These are phyloP conservation scores for Ascaphus truei DNA, from an alignment of 2,113 vertebrate species.

Conservation along the genomic window DNA sequence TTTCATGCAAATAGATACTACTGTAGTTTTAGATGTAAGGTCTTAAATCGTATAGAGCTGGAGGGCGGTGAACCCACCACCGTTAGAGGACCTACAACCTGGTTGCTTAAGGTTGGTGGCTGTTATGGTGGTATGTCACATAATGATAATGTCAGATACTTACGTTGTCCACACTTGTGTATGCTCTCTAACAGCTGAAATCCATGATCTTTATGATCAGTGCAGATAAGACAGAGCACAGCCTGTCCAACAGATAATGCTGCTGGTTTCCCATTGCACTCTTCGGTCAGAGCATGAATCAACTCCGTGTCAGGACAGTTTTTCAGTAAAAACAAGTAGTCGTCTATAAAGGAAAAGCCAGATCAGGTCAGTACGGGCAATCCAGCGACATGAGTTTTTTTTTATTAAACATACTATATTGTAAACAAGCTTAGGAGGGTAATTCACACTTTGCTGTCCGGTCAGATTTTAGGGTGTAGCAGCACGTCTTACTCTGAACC, in stretches of 20 bases:
- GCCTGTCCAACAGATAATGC: slow-evolving; percentile 47
- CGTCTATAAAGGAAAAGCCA: slow-evolving; percentile 47
- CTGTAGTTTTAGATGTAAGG: too few relatives aligned
- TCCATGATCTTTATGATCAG: slow-evolving; percentile 42
- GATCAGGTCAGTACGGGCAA: too few relatives aligned
- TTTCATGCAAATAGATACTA: too few relatives aligned
- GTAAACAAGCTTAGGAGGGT: too few relatives aligned
- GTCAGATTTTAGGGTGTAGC: neutral
- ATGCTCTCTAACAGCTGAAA: slow-evolving; percentile 57
- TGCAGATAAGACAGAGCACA: slow-evolving; percentile 47
- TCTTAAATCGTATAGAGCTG: too few relatives aligned
- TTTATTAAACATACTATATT: too few relatives aligned
- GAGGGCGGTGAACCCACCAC: too few relatives aligned
- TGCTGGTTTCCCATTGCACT: slow-evolving; percentile 42
- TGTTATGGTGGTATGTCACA: too few relatives aligned
- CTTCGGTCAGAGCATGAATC: slow-evolving; percentile 51
- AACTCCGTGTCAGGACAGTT: slow-evolving; percentile 48
- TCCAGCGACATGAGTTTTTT: neutral
- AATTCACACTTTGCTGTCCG: neutral
- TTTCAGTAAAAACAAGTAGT: slow-evolving; percentile 56
- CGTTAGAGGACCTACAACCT: too few relatives aligned
- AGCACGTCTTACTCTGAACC: neutral
- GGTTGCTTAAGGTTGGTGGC: too few relatives aligned
- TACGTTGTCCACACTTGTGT: slow-evolving; percentile 43
- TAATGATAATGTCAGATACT: too few relatives aligned